Base-by-base conservation (phyloP, 1,140 invertebrate species). In the Bicyclus anynana region DNA sequence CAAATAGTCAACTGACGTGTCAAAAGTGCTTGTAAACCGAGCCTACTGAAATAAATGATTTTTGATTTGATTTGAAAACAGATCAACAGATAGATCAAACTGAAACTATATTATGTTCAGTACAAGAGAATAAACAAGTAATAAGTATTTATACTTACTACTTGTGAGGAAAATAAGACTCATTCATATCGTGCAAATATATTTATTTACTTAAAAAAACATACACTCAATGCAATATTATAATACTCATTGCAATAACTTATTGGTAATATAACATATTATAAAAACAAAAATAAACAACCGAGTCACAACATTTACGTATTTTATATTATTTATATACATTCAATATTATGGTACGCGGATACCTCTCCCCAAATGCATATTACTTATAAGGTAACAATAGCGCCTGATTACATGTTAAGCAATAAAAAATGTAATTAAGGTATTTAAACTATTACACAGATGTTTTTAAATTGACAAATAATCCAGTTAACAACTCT, bases 321-420 rank as follows among this genome's bases (percentile, higher is more conserved):
- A 57, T 40, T 38, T 16, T 16, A 6, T 16, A 38, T 5, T 35
- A 5, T 40, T 50, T 51, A 51, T 17, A 33, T 23, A 20, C 20
- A 53, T 38, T 26, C 17, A 53, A 27, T 59, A 12, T 47, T 13
- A 47, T 47, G 46, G 69, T 75, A 81, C 82, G 75, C 78, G 74
- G 60, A 74, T 81, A 83, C 82, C 80, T 77, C 77, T 70, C 49
- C 65, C 47, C 52, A 46, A 64, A 69, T 69, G 61, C 66, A 63
- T 69, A 54, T 42, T 51, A n/a, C n/a, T n/a, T n/a, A 70, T 79
- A 80, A 86, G 83, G 83, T 86, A 86, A 84, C 83, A 86, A 84
- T 86, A 86, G 83, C 83, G 83, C 83, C 80, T 68, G 70, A 70
- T 72, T 58, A 66, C 38, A 59, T 42, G 35, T 50, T 50, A 59